Evolutionary conservation across 2,113 vertebrate genomes (phyloP).

Genomic region (Protobothrops flavoviridis): DNA sequence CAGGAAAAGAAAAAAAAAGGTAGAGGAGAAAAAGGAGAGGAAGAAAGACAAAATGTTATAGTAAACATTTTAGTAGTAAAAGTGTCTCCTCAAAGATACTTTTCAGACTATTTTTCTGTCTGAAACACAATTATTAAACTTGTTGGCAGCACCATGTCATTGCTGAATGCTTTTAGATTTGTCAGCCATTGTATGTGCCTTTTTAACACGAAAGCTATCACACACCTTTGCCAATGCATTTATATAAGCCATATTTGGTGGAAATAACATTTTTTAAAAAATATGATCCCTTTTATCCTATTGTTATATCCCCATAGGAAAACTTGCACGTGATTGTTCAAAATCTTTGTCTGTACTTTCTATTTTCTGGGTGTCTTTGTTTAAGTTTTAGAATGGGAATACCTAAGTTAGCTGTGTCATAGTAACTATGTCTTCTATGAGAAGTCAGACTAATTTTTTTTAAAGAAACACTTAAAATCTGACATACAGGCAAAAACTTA

Average conservation of each 20-base stretch:
- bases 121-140: constrained; percentile 6
- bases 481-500: not conserved
- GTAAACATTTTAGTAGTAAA: constrained; percentile 1
- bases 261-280: constrained; percentile 29
- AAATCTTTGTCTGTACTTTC: constrained; percentile 16
- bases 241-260: constrained; percentile 12
- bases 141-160: fast-evolving
- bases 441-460: not conserved
- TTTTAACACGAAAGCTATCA: constrained; percentile 26
- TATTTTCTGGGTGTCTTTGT: not conserved
- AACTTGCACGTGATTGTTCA: not conserved
- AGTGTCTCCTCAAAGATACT: not conserved
- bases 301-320: not conserved
- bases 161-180: constrained; percentile 7
- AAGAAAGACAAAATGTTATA: constrained; percentile 36
- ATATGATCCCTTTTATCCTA: not conserved
- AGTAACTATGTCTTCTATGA: not conserved
- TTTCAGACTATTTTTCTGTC: not conserved
- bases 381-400: not conserved
- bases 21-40: not conserved
- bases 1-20: not conserved
- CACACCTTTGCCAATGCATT: constrained; percentile 21
- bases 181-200: constrained; percentile 36
- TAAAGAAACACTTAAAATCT: not conserved
- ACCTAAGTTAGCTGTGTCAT: not conserved